Percentiles rank a stretch among this genome's conserved stretches.
Evolutionary conservation across 2,888 invertebrate species (phyloP).

Genomic region (Cephus pygmeus): DNA sequence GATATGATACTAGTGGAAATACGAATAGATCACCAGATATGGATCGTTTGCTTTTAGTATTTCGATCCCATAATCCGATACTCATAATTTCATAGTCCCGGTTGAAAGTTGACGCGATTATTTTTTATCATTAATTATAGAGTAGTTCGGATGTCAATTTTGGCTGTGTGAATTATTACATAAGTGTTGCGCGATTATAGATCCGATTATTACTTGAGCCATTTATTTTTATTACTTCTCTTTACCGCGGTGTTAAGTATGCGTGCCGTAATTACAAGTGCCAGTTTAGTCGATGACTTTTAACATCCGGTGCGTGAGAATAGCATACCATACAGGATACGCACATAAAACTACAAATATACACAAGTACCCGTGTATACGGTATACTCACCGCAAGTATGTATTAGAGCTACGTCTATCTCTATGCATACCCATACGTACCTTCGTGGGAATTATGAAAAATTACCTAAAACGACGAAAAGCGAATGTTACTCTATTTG

Average conservation of each 20-base stretch:
- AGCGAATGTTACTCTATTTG: neutral
- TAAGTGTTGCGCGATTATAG: neutral
- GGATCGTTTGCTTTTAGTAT: neutral
- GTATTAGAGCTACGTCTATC: neutral
- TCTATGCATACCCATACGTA: neutral
- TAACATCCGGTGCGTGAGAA: neutral
- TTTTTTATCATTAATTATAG: neutral
- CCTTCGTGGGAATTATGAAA: neutral
- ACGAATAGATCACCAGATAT: neutral
- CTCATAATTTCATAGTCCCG: neutral
- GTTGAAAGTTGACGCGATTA: neutral
- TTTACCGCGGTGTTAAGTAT: neutral
- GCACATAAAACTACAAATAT: neutral
- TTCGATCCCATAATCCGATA: neutral
- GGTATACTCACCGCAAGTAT: neutral
- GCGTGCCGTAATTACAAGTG: neutral
- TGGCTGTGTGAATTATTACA: constrained; percentile 8
- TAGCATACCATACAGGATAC: neutral
- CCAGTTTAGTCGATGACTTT: neutral
- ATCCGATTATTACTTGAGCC: neutral
- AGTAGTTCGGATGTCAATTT: constrained; percentile 1
- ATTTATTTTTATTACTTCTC: neutral
- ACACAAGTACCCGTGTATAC: neutral
- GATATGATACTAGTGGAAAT: neutral
- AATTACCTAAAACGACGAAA: neutral